A percentile compares a stretch with the other conserved stretches of the same genome.
Conservation (phyloP, 2,113 vertebrate species). For the Saccopteryx leptura region DNA sequence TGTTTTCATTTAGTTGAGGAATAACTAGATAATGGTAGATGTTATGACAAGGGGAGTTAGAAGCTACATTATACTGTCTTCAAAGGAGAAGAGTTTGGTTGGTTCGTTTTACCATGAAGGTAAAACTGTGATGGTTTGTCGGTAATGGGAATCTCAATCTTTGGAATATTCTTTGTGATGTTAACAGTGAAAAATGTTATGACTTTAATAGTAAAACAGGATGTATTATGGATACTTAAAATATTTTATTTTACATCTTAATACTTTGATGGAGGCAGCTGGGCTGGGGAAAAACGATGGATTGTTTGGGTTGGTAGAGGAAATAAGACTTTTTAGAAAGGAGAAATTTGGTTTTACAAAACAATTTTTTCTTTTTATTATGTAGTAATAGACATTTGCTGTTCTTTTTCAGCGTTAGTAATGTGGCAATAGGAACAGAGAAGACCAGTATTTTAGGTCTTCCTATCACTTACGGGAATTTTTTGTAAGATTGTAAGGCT, state of each 20-base stretch:
- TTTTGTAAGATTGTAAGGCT: constrained; percentile 4
- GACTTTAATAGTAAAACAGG: background rate
- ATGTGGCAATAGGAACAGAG: background rate
- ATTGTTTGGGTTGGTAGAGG: background rate
- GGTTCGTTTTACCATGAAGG: background rate
- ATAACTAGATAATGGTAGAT: background rate
- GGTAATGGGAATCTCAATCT: background rate
- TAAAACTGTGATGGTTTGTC: background rate
- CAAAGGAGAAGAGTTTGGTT: background rate
- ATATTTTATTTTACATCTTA: background rate
- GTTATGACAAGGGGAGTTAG: background rate
- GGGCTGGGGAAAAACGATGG: background rate
- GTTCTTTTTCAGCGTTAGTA: background rate
- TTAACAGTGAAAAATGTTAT: constrained; percentile 14
- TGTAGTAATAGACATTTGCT: background rate
- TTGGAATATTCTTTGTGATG: background rate
- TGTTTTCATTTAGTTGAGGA: background rate
- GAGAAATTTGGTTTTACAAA: constrained; percentile 16
- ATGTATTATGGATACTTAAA: background rate
- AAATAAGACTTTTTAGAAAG: constrained; percentile 36
- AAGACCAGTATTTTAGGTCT: background rate
- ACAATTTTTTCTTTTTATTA: background rate
- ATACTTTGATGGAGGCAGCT: background rate
- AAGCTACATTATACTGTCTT: background rate
- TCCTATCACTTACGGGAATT: background rate